A percentile compares a stretch with the other conserved stretches of the same genome.
Evolutionary conservation across 2,113 vertebrate genomes (phyloP).

Genomic region (Percina caprodes): DNA sequence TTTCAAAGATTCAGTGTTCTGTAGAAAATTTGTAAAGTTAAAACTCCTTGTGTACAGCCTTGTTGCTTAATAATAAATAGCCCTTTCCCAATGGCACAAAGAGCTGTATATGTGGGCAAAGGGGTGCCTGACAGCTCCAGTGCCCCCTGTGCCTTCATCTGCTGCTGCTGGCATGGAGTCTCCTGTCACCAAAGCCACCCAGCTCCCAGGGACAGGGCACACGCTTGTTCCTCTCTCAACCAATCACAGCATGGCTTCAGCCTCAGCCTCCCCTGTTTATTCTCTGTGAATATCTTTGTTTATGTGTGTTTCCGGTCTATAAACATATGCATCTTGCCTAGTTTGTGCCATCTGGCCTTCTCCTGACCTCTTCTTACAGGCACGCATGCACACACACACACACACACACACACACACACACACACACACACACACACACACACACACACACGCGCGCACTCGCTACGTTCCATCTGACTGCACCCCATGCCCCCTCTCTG

Average conservation of each 20-base stretch:
- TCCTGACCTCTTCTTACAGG: not conserved
- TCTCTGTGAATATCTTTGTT: slow-evolving; percentile 13
- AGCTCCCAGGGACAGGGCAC: slow-evolving; percentile 43
- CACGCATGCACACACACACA: too few relatives aligned
- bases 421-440: not conserved
- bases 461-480: slow-evolving; percentile 13
- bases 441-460: not conserved
- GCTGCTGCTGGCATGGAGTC: slow-evolving; percentile 38
- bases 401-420: too few relatives aligned
- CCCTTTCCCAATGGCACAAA: slow-evolving; percentile 51
- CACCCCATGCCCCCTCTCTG: not conserved
- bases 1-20: slow-evolving; percentile 8
- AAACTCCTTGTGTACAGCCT: slow-evolving; percentile 7
- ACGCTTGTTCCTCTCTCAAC: slow-evolving; percentile 51
- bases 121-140: slow-evolving; percentile 28
- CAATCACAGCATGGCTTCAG: slow-evolving; percentile 41
- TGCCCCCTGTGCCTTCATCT: slow-evolving; percentile 46
- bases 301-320: slow-evolving; percentile 11
- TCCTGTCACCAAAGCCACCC: slow-evolving; percentile 28
- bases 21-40: slow-evolving; percentile 21
- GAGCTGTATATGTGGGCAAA: slow-evolving; percentile 43
- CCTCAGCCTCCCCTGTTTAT: not conserved
- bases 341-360: slow-evolving; percentile 24
- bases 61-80: slow-evolving; percentile 39
- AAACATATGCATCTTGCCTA: slow-evolving; percentile 18